phyloP scores from a whole-genome alignment of 2,113 vertebrate species.

The Agelaius phoeniceus region DNA sequence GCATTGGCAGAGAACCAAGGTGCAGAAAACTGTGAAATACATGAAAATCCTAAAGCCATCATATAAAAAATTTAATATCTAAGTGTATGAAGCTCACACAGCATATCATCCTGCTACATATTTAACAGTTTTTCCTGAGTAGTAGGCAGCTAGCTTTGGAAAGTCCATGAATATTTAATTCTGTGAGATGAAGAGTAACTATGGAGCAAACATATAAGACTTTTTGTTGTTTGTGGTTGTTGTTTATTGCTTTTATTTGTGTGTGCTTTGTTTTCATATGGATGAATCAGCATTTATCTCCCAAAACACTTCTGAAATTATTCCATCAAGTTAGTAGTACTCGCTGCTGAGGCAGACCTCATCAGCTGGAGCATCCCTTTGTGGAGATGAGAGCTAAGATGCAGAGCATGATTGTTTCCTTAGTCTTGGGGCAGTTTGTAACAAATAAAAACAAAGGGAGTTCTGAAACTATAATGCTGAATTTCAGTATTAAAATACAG shows the following conservation, averaged over 20 bases:
- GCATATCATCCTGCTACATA: constrained; percentile 30
- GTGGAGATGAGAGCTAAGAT: neutral
- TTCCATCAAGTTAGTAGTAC: neutral
- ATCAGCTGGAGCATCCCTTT: neutral
- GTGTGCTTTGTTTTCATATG: neutral
- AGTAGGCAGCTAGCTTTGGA: constrained; percentile 9
- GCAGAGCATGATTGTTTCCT: neutral
- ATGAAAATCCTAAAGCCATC: constrained; percentile 36
- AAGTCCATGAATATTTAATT: constrained; percentile 59
- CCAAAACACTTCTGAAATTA: neutral
- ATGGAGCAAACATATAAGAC: neutral
- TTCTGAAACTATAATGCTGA: neutral
- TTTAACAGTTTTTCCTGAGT: constrained; percentile 49
- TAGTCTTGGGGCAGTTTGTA: neutral
- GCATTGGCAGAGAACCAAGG: neutral
- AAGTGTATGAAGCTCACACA: constrained; percentile 21
- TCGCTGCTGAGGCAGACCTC: neutral
- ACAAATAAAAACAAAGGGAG: neutral
- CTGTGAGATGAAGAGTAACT: constrained; percentile 28
- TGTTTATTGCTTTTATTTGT: neutral
- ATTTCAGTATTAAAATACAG: neutral
- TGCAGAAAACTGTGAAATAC: constrained; percentile 55
- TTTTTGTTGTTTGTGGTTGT: neutral
- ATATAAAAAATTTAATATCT: constrained; percentile 22
- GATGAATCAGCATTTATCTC: constrained; percentile 26